Base-by-base conservation (phyloP, 2,888 invertebrate species). In the Cephus spinipes region DNA sequence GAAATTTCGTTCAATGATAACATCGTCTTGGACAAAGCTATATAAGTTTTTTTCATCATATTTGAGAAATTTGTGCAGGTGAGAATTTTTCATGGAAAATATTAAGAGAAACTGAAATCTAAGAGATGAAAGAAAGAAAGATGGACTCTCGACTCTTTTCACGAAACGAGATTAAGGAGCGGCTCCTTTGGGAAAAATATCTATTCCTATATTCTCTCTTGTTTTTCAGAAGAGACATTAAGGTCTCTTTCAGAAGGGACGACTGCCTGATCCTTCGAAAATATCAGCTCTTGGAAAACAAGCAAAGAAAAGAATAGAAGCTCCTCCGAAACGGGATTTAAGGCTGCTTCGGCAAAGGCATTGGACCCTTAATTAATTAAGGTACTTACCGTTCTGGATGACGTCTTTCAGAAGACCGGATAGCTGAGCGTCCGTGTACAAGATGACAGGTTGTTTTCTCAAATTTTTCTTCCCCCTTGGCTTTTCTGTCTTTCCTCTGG, bases 401-500 rank as follows among this genome's bases (percentile, higher is more conserved):
- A 90, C 88, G 79, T 90, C 89, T 82, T 89, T 90, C 77, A 91
- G 75, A 76, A 91, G 86, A 68, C 89, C 90, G 68, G 87, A 86
- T 82, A 91, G 85, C 85, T 91, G 90, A 76, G 87, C 88, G 81
- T 90, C 88, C 73, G 90, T 86, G 82, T 90, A 90, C 75, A 88
- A 77, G 55, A 89, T 82, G 32, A 81, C 30, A 2, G 87, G 83
- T 78, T 83, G 86, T 78, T 85, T 85, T 79, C 78, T 83, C 4
- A 73, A 78, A 36, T 69, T 76, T 71, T 71, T 71, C 71, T 71
- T 71, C 71, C 12, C 31, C 74, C 79, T 81, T 73, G 76, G 34
- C 76, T 76, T 77, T 81, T 83, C 81, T 81, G 69, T 31, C 23
- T 69, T 76, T 31, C 31, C 12, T n/a, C 33, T 73, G 6, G 40